These are phyloP conservation scores for Tapirus terrestris DNA, from an alignment of 2,113 vertebrate species.

Conservation along the genomic window DNA sequence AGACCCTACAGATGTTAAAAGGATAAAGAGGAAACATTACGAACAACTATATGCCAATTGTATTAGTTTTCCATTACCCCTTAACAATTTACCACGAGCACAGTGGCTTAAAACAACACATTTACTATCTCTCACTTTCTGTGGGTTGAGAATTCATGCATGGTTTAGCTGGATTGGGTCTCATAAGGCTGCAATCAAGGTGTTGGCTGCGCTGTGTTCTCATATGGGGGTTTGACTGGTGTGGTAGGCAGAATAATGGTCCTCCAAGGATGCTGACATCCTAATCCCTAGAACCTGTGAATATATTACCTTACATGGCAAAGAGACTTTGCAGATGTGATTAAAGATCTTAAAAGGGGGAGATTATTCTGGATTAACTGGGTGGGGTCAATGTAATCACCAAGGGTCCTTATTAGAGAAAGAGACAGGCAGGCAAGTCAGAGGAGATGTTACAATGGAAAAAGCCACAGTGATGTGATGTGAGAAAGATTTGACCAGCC, in stretches of 20 bases:
- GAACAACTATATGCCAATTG: no score
- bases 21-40: background rate
- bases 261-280: no score
- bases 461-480: background rate
- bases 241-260: no score
- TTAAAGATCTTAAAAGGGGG: background rate
- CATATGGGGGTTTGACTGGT: no score
- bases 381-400: background rate
- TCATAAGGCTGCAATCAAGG: no score
- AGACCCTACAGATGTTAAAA: background rate
- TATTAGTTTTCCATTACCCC: background rate
- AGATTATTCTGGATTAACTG: background rate
- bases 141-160: no score
- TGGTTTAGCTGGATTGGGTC: no score
- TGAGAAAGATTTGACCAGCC: background rate
- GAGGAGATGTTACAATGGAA: background rate
- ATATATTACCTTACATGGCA: no score
- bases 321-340: background rate
- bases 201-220: no score
- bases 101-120: background rate
- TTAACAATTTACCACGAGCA: background rate
- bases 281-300: no score
- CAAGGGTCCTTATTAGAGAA: background rate
- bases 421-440: background rate
- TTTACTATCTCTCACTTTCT: background rate